phyloP scores from a whole-genome alignment of 2,797 vertebrate genomes.

The Protosalanx chinensis region DNA sequence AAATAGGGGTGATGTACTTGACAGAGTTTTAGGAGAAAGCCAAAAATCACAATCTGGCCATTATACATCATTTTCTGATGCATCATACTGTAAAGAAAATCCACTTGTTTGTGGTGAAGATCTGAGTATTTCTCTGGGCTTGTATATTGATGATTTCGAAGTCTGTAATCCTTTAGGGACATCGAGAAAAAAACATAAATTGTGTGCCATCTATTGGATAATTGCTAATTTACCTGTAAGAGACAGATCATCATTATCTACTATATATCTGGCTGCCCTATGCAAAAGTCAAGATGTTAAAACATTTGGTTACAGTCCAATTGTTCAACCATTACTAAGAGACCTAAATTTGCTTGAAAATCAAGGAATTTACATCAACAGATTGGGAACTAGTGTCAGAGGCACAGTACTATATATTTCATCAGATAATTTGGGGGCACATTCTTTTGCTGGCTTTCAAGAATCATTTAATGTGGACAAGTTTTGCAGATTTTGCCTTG shows the following conservation, averaged over 20 bases:
- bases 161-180: conserved; percentile 11
- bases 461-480: conserved; percentile 27
- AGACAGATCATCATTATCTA: conserved; percentile 16
- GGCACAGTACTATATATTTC: conserved; percentile 32
- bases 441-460: conserved; percentile 31
- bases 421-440: conserved; percentile 35
- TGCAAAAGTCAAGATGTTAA: conserved; percentile 31
- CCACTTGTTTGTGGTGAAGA: too few species aligned
- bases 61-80: too few species aligned
- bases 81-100: too few species aligned
- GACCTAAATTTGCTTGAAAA: conserved; percentile 30
- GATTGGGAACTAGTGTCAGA: conserved; percentile 23
- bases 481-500: conserved; percentile 42
- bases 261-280: conserved; percentile 21
- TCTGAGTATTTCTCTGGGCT: too few species aligned
- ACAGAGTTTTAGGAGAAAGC: too few species aligned
- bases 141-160: too few species aligned
- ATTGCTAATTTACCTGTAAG: conserved; percentile 19
- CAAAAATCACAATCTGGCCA: too few species aligned
- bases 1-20: too few species aligned
- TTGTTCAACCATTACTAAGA: conserved; percentile 25
- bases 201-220: conserved; percentile 32
- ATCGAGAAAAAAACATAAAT: conserved; percentile 25
- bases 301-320: conserved; percentile 18
- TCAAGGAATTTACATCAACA: conserved; percentile 32